Evolutionary conservation across 2,113 vertebrate species (phyloP).

Genomic region (Entomyzon cyanotis): DNA sequence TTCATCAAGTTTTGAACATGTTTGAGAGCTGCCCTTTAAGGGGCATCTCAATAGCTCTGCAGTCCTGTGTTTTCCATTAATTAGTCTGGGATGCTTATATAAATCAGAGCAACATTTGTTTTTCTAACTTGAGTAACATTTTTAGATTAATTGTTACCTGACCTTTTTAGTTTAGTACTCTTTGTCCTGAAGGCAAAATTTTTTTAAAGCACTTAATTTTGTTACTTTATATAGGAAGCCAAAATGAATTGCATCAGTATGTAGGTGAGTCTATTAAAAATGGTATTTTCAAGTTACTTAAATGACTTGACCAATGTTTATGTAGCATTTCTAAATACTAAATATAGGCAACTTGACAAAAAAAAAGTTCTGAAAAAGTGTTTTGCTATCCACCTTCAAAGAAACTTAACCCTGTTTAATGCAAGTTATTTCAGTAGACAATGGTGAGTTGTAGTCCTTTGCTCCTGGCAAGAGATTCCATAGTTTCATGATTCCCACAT

Average conservation of each 20-base stretch:
- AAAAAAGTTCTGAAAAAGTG: background rate
- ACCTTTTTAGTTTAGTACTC: background rate
- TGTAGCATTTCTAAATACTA: background rate
- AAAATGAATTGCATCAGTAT: background rate
- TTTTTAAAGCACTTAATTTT: background rate
- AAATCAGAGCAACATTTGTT: background rate
- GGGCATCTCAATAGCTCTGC: background rate
- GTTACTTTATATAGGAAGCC: background rate
- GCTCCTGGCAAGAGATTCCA: background rate
- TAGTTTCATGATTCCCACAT: background rate
- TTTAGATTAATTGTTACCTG: background rate
- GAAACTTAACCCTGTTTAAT: background rate
- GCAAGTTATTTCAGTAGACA: background rate
- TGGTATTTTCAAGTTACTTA: background rate
- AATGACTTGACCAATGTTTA: background rate
- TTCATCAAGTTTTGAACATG: accelerated
- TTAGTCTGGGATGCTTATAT: background rate
- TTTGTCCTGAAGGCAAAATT: background rate
- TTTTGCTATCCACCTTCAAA: background rate
- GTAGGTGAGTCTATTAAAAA: background rate
- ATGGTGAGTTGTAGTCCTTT: background rate
- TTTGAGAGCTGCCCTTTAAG: background rate
- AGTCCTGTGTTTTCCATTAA: background rate
- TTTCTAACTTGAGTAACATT: background rate
- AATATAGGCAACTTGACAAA: background rate